phyloP scores from a whole-genome alignment of 2,113 vertebrate genomes.

The Triplophysa dalaica region DNA sequence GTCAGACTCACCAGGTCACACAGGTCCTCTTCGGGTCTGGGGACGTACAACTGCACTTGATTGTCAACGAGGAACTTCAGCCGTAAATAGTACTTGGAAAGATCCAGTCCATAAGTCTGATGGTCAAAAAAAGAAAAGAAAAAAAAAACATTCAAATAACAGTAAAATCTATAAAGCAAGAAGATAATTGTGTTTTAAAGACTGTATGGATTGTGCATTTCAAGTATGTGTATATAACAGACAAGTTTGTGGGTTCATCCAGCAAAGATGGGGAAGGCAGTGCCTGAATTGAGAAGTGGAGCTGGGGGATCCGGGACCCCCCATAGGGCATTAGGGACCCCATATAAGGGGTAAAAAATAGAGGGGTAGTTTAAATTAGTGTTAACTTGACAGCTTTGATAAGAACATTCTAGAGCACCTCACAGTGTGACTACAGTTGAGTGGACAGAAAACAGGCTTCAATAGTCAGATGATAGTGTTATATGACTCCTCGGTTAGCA shows the following conservation, averaged over 20 bases:
- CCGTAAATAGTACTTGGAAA: conserved; percentile 81
- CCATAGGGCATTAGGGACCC: too few species aligned
- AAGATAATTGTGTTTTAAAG: neutral
- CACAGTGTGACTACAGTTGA: neutral
- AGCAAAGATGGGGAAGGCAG: too few species aligned
- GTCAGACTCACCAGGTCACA: conserved; percentile 88
- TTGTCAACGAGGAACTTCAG: conserved; percentile 84
- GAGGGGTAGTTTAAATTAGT: too few species aligned
- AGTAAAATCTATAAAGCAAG: too few species aligned
- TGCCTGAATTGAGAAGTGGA: too few species aligned
- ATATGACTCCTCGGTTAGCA: neutral
- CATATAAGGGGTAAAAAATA: too few species aligned
- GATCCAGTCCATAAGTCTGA: conserved; percentile 84
- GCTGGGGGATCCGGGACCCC: too few species aligned
- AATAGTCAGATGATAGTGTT: neutral
- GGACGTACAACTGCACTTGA: conserved; percentile 81
- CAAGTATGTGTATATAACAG: too few species aligned
- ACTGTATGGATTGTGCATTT: neutral
- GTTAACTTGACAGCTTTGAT: neutral
- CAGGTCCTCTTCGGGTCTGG: conserved; percentile 88
- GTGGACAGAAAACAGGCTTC: conserved; percentile 11
- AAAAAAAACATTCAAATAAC: conserved; percentile 20
- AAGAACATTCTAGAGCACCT: conserved; percentile 11
- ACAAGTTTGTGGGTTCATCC: too few species aligned
- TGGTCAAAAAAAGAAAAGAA: conserved; percentile 6